Evolutionary conservation across 2,113 vertebrate species (phyloP), one percentile per base, ranked within the genome.

Genomic region (Semnornis frantzii): DNA sequence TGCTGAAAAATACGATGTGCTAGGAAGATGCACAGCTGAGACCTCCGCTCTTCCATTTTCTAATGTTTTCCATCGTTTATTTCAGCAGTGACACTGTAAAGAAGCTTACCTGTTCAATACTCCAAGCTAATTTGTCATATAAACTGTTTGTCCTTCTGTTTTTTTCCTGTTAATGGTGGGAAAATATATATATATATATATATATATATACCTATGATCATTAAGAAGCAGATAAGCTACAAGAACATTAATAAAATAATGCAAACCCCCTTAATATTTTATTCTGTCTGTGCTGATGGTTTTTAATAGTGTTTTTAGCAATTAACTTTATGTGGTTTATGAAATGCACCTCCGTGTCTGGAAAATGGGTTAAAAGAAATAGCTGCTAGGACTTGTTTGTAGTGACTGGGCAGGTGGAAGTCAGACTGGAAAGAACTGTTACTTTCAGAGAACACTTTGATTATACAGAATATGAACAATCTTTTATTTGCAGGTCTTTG

Each of bases 241-340:
- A 13, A 66, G 46, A 63, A 79, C 69, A 95, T 68, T 18, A 28
- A 19, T 55, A 24, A 33, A 46, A n/a, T 3, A 10, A 24, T 15
- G 8, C 78, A 8, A 44, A 60, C 7, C n/a, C 20, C 12, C 20
- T 50, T 8, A 87, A 27, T 10, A 28, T 63, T 68, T n/a, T 31
- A 44, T 78, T 69, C 4, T 33, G 23, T 42, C 30, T 42, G 12
- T 0, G 0, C 57, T 33, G 10, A 9, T 79, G 57, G 10, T 70
- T 68, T 83, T 63, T 34, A 25, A 46, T 63, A 5, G 33, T 69
- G 8, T 9, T 74, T 89, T 78, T 52, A 20, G 77, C 86, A 54
- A 30, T 78, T 72, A 62, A 31, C 21, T 37, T 3, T 11, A 4
- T 25, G 54, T 55, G 30, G 52, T 18, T 85, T 68, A 8, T 73